A percentile compares a stretch with the other conserved stretches of the same genome.
phyloP scores from a whole-genome alignment of 1,140 invertebrate genomes.

The Yoshiicerus persimilis region DNA sequence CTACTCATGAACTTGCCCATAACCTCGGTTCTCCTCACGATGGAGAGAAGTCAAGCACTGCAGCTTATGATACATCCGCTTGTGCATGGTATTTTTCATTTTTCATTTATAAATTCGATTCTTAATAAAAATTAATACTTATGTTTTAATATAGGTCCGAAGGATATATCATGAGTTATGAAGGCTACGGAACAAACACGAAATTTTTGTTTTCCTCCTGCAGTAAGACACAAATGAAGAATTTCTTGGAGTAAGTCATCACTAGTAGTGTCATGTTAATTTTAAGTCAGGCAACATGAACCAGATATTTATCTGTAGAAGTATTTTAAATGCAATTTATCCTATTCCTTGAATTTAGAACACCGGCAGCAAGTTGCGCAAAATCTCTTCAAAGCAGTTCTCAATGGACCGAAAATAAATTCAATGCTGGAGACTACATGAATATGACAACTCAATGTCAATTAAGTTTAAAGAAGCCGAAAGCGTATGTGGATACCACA shows the following conservation, averaged over 20 bases:
- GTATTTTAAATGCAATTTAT: too few relatives aligned
- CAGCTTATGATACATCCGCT: not conserved
- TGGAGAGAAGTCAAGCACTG: not conserved
- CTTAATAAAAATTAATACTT: too few relatives aligned
- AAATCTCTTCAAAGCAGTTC: not conserved
- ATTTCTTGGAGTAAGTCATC: not conserved
- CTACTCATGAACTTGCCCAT: constrained; percentile 12
- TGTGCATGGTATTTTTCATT: too few relatives aligned
- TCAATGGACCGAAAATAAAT: not conserved
- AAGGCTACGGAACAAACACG: constrained; percentile 24
- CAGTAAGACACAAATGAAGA: constrained; percentile 35
- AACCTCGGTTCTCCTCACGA: constrained; percentile 21
- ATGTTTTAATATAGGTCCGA: too few relatives aligned
- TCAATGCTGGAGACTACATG: constrained; percentile 16
- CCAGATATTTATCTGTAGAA: too few relatives aligned
- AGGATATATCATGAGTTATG: constrained; percentile 41
- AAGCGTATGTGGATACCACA: not conserved
- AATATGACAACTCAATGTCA: constrained; percentile 21
- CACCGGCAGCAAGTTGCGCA: not conserved
- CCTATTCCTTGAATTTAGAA: not conserved
- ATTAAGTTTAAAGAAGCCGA: not conserved
- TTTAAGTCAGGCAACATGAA: not conserved
- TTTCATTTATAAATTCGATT: too few relatives aligned
- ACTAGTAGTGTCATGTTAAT: not conserved
- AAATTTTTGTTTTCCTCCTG: constrained; percentile 38